These are phyloP conservation scores for Lordiphosa fenestrarum DNA, from an alignment of 2,888 invertebrate species.

Conservation along the genomic window DNA sequence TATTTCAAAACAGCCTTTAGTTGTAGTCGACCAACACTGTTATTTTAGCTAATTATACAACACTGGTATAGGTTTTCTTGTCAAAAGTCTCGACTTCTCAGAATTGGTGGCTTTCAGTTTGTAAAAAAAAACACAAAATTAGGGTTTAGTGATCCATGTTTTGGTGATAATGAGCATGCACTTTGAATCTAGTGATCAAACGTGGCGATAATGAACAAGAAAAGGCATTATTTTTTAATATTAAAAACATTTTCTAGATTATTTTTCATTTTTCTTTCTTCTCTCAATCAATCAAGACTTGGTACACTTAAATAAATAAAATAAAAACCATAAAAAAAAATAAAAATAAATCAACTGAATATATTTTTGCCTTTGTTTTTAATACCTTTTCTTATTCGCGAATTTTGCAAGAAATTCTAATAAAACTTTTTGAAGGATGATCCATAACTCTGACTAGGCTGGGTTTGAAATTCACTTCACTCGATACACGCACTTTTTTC, in stretches of 20 bases:
- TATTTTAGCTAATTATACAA: too few species aligned
- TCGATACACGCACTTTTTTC: conserved; percentile 18
- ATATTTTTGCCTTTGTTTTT: conserved; percentile 19
- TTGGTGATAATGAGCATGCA: conserved; percentile 18
- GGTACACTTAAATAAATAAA: neutral
- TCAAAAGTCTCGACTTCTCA: conserved; percentile 1
- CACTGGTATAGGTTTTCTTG: neutral
- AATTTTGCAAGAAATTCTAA: conserved; percentile 28
- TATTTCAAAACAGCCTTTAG: neutral
- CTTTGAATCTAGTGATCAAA: conserved; percentile 18
- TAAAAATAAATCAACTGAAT: conserved; percentile 34
- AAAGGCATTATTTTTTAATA: conserved; percentile 55
- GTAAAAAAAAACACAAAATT: conserved; percentile 22
- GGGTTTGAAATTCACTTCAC: conserved; percentile 5
- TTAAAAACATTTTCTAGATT: conserved; percentile 10
- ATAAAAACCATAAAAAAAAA: conserved; percentile 13
- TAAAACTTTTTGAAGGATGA: conserved; percentile 48
- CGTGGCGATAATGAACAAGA: conserved; percentile 55
- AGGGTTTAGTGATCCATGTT: conserved; percentile 14
- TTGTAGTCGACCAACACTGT: neutral
- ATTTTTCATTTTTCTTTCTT: conserved; percentile 24
- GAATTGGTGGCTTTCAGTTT: conserved; percentile 34
- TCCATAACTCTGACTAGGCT: conserved; percentile 65
- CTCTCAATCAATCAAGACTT: neutral
- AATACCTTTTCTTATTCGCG: conserved; percentile 68